phyloP scores from a whole-genome alignment of 2,888 invertebrate genomes.

The Catocala fraxini region DNA sequence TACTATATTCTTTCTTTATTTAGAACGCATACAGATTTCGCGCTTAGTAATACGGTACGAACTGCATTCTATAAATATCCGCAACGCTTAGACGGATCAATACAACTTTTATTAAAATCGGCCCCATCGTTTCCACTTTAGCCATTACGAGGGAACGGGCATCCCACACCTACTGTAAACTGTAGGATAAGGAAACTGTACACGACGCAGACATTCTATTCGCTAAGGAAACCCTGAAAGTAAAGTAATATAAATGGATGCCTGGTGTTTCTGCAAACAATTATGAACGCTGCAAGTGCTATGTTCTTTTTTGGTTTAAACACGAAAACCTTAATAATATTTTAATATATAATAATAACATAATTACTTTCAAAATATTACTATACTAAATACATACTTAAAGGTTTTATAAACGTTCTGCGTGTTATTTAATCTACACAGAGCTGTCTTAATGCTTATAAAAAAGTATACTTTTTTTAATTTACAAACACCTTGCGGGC shows the following conservation, averaged over 20 bases:
- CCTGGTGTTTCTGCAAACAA: neutral
- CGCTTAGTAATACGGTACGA: neutral
- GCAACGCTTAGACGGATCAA: constrained; percentile 8
- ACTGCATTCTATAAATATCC: constrained; percentile 13
- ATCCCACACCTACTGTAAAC: constrained; percentile 5
- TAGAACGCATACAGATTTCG: neutral
- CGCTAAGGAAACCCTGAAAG: neutral
- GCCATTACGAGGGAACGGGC: constrained; percentile 3
- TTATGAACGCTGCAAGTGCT: too few relatives aligned
- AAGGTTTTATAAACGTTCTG: too few relatives aligned
- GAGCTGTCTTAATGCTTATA: too few relatives aligned
- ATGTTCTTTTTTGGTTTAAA: too few relatives aligned
- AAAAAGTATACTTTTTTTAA: too few relatives aligned
- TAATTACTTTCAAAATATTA: too few relatives aligned
- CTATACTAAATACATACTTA: too few relatives aligned
- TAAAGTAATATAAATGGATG: neutral
- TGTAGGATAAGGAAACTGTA: constrained; percentile 9
- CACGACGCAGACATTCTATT: neutral
- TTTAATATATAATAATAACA: too few relatives aligned
- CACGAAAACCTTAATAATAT: too few relatives aligned
- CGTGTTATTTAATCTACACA: too few relatives aligned
- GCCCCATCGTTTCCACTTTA: constrained; percentile 13
- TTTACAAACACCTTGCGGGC: too few relatives aligned
- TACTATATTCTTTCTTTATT: neutral
- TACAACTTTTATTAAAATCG: constrained; percentile 21